A percentile compares a stretch with the other conserved stretches of the same genome.
Evolutionary conservation across 2,888 invertebrate species (phyloP).

Genomic region (Neria commutata): DNA sequence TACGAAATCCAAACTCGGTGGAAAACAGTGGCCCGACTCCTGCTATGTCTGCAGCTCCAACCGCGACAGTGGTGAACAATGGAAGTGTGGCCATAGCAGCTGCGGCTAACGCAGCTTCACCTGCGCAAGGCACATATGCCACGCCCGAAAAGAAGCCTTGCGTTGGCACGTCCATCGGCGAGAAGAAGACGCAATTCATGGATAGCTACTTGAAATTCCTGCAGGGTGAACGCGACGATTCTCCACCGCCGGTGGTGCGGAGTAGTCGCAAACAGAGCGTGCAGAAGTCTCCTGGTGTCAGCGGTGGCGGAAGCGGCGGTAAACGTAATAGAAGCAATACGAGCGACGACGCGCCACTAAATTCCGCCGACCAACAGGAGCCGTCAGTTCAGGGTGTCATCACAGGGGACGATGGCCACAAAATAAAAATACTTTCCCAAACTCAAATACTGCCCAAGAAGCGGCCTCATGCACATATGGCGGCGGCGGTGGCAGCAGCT

Average conservation of each 20-base stretch:
- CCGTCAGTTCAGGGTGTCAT: constrained; percentile 31
- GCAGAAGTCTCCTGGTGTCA: constrained; percentile 46
- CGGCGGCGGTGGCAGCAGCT: constrained; percentile 56
- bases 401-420: constrained; percentile 57
- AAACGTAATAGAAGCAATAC: neutral
- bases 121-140: constrained; percentile 28
- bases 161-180: constrained; percentile 54
- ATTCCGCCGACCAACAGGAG: constrained; percentile 37
- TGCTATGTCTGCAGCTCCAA: constrained; percentile 62
- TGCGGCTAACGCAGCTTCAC: constrained; percentile 13
- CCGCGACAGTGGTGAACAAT: neutral
- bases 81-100: constrained; percentile 50
- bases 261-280: constrained; percentile 57
- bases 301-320: constrained; percentile 29
- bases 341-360: constrained; percentile 41
- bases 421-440: constrained; percentile 60
- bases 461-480: constrained; percentile 61
- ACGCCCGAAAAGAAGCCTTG: constrained; percentile 50
- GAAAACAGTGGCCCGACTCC: constrained; percentile 17
- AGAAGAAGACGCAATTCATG: constrained; percentile 74
- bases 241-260: constrained; percentile 72
- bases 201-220: constrained; percentile 83
- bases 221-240: constrained; percentile 77
- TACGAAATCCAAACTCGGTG: constrained; percentile 51
- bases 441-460: constrained; percentile 61